Conservation (phyloP, 2,113 vertebrate species). For the Solea solea region DNA sequence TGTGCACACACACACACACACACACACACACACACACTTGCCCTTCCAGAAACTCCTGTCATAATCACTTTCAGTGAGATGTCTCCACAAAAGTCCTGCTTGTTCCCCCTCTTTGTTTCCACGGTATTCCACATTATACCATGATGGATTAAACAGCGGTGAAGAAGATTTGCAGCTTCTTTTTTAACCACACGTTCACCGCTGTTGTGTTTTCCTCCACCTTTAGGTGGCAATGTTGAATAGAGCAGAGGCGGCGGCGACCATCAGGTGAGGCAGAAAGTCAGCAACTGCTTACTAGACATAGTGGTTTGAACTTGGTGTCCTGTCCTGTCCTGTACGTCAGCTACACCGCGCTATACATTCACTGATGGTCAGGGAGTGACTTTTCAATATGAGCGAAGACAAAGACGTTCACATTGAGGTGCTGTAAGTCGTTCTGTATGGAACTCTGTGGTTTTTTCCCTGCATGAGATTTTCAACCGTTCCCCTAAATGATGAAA, state of each 20-base stretch:
- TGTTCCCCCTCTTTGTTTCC: background rate
- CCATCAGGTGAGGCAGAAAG: background rate
- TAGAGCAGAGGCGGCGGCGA: background rate
- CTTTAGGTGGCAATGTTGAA: constrained; percentile 64
- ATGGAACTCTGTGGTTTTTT: background rate
- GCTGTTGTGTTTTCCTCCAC: background rate
- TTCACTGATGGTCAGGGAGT: no score
- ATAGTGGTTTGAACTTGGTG: background rate
- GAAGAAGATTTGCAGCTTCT: background rate
- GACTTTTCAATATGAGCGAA: no score
- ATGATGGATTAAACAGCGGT: constrained; percentile 6
- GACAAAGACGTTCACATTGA: no score
- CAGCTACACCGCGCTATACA: no score
- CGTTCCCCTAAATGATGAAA: constrained; percentile 23
- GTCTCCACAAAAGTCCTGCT: background rate
- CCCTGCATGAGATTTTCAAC: constrained; percentile 4
- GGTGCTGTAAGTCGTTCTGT: no score
- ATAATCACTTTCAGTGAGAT: constrained; percentile 13
- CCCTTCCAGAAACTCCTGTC: background rate
- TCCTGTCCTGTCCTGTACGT: no score
- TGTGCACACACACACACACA: background rate
- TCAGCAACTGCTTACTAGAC: background rate
- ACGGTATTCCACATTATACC: background rate
- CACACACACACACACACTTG: background rate
- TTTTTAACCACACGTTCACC: background rate